Evolutionary conservation across 2,113 vertebrate species (phyloP).

Genomic region (Myrmophylax atrothorax): DNA sequence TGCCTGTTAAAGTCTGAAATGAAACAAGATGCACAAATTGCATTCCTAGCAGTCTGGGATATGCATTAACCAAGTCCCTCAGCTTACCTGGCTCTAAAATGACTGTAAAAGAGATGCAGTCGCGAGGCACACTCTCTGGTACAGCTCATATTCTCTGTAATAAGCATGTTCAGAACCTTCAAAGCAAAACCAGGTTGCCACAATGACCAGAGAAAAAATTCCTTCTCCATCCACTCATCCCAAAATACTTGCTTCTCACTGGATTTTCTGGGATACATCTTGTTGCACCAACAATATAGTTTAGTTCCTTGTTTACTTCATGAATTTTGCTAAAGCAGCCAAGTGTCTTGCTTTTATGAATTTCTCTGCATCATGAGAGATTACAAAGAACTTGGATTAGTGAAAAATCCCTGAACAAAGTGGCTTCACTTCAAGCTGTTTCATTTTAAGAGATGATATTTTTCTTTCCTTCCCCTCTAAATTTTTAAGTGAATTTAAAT

Average conservation of each 20-base stretch:
- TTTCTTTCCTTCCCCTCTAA: neutral
- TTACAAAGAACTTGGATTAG: neutral
- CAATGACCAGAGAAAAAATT: neutral
- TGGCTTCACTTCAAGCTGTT: neutral
- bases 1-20: neutral
- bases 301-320: neutral
- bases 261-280: neutral
- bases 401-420: neutral
- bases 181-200: neutral
- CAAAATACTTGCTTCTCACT: neutral
- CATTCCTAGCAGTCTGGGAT: neutral
- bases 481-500: neutral
- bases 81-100: neutral
- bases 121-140: accelerated
- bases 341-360: neutral
- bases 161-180: neutral
- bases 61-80: neutral
- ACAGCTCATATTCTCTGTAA: neutral
- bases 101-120: neutral
- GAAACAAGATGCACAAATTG: neutral
- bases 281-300: accelerated
- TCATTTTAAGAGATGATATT: neutral
- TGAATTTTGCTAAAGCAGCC: neutral
- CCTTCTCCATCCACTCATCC: neutral
- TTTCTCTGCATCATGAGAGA: neutral